These are phyloP conservation scores for Molossus molossus DNA, from an alignment of 2,797 vertebrate species.

Conservation along the genomic window DNA sequence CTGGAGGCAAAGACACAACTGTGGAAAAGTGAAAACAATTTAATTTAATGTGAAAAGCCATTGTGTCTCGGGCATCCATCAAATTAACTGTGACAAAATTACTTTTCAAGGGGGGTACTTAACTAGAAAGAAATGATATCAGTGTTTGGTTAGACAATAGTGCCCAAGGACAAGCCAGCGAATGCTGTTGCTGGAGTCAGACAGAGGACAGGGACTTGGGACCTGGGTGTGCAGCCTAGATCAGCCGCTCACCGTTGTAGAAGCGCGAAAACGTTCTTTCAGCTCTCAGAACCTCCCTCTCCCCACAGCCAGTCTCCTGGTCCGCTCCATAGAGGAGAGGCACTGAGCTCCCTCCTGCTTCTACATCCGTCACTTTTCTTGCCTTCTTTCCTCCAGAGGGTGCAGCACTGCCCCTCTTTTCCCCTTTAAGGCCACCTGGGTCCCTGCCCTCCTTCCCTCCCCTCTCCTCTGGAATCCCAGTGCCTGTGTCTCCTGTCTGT, in stretches of 20 bases:
- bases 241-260: background rate
- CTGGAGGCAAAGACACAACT: conserved; percentile 47
- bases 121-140: conserved; percentile 61
- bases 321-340: background rate
- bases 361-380: background rate
- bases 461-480: background rate
- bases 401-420: background rate
- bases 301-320: no score
- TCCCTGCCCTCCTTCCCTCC: background rate
- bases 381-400: background rate
- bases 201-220: background rate
- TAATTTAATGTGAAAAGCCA: conserved; percentile 74
- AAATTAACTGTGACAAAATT: conserved; percentile 79
- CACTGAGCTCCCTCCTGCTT: background rate
- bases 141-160: conserved; percentile 41
- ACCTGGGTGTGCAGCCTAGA: background rate
- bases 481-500: background rate
- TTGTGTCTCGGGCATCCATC: background rate
- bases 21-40: conserved; percentile 67
- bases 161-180: background rate
- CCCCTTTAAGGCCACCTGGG: background rate
- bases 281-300: no score
- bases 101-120: conserved; percentile 73
- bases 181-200: background rate
- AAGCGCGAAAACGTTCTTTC: background rate